These are phyloP conservation scores for Danio aesculapii DNA, from an alignment of 2,797 vertebrate genomes.

Conservation along the genomic window DNA sequence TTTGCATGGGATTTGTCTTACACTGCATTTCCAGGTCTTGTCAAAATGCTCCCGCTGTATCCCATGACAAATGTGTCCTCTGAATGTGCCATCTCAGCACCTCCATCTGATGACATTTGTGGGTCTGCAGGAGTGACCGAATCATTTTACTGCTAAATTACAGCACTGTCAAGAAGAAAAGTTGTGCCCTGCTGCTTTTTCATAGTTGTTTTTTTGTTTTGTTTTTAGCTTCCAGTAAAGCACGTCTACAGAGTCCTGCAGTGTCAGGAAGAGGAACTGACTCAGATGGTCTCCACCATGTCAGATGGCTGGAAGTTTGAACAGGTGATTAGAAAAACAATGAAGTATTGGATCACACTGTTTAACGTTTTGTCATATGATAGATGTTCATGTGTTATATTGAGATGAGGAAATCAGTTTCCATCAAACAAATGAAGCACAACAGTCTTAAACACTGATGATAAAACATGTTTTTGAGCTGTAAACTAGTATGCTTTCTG, in stretches of 20 bases:
- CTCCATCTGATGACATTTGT: conserved; percentile 1
- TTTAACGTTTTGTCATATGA: neutral
- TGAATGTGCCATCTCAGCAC: conserved; percentile 26
- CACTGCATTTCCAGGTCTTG: neutral
- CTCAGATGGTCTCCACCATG: conserved; percentile 92
- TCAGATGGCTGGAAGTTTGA: conserved; percentile 91
- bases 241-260: conserved; percentile 89
- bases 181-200: neutral
- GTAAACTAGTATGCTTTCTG: neutral
- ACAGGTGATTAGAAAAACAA: conserved; percentile 74
- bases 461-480: neutral
- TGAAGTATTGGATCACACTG: neutral
- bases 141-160: neutral
- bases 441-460: neutral
- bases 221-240: conserved; percentile 82
- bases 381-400: neutral
- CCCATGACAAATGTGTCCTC: conserved; percentile 23
- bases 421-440: neutral
- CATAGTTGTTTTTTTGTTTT: neutral
- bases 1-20: neutral
- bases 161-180: neutral
- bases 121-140: conserved; percentile 20
- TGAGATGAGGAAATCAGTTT: neutral
- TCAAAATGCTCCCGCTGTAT: conserved; percentile 2
- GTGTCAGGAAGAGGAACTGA: conserved; percentile 89